phyloP scores from a whole-genome alignment of 2,113 vertebrate genomes.

The Thalassoma bifasciatum region DNA sequence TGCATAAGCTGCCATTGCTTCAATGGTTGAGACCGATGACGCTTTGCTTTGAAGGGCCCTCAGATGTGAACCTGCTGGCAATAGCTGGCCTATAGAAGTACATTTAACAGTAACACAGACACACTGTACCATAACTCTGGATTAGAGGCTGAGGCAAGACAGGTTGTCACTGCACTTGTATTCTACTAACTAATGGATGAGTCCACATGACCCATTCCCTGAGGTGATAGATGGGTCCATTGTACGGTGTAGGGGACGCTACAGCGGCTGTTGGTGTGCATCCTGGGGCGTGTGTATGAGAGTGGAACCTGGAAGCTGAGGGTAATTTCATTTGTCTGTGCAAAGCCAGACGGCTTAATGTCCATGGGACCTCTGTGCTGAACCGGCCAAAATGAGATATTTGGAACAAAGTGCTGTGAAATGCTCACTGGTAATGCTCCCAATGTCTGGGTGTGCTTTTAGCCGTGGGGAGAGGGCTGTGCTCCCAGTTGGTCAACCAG shows the following conservation, averaged over 20 bases:
- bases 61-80: slow-evolving; percentile 67
- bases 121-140: slow-evolving; percentile 76
- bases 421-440: slow-evolving; percentile 68
- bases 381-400: slow-evolving; percentile 75
- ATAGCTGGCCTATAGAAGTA: slow-evolving; percentile 69
- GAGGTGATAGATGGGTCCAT: slow-evolving; percentile 71
- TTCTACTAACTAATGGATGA: slow-evolving; percentile 76
- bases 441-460: slow-evolving; percentile 68
- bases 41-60: slow-evolving; percentile 49
- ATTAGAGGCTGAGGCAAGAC: slow-evolving; percentile 72
- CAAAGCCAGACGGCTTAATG: slow-evolving; percentile 77
- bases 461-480: slow-evolving; percentile 52
- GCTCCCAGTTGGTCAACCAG: slow-evolving; percentile 39
- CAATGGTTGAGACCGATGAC: slow-evolving; percentile 47
- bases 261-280: slow-evolving; percentile 50
- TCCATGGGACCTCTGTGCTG: slow-evolving; percentile 68
- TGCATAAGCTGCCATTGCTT: slow-evolving; percentile 32
- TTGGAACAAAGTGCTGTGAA: slow-evolving; percentile 77
- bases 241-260: slow-evolving; percentile 57
- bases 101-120: slow-evolving; percentile 74
- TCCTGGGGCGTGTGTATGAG: slow-evolving; percentile 57
- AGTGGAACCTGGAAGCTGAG: slow-evolving; percentile 57
- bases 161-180: slow-evolving; percentile 74
- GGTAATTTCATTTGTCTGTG: slow-evolving; percentile 79
- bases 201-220: slow-evolving; percentile 74